phyloP scores from a whole-genome alignment of 2,888 invertebrate genomes.

The Aplocera efformata region DNA sequence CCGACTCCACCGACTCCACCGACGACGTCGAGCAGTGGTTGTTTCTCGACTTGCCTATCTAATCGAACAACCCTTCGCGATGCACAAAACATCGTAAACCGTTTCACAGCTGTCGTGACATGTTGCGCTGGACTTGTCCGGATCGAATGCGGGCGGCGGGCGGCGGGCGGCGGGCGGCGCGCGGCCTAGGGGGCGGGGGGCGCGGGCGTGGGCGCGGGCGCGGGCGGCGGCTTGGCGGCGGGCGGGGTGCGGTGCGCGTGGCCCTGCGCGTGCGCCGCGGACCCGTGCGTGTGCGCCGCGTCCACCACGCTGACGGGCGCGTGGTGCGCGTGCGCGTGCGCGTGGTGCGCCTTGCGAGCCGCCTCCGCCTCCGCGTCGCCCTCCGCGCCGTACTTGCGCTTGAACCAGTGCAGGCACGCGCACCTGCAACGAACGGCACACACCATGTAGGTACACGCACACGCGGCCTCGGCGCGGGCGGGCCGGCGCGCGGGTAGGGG shows the following conservation, averaged over 20 bases:
- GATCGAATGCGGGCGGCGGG: no score
- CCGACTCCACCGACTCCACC: no score
- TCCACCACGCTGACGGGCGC: constrained; percentile 3
- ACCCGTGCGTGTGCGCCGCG: constrained; percentile 11
- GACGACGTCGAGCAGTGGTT: no score
- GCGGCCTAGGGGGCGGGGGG: not conserved
- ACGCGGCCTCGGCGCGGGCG: no score
- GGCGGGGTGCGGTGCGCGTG: constrained; percentile 1
- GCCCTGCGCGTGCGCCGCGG: constrained; percentile 11
- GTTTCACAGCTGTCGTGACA: no score
- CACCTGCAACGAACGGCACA: no score
- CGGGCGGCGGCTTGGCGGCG: not conserved
- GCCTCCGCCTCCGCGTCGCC: constrained; percentile 56
- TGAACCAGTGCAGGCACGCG: constrained; percentile 83
- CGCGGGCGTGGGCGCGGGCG: not conserved
- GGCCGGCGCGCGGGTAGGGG: not conserved
- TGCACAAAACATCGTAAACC: no score
- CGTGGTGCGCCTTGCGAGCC: constrained; percentile 35
- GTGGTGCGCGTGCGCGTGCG: constrained; percentile 6
- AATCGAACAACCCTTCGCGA: no score
- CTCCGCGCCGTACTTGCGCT: constrained; percentile 68
- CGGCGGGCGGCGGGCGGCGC: no score
- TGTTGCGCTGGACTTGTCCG: no score
- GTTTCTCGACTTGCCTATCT: no score
- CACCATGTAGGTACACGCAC: no score